phyloP scores from a whole-genome alignment of 2,888 invertebrate genomes.

The Hypena proboscidalis region DNA sequence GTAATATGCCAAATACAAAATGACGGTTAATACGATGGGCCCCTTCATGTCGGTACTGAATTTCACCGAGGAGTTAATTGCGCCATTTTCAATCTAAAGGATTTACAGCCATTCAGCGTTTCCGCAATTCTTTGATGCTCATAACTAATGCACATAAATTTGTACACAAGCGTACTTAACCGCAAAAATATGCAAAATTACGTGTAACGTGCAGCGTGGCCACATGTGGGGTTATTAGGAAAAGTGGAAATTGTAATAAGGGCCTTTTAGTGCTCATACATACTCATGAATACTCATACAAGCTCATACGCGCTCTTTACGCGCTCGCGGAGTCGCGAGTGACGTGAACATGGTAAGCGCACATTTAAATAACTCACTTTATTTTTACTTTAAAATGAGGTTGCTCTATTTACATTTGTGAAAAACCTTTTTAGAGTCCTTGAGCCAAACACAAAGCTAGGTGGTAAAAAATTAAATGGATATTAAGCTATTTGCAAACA shows the following conservation, averaged over 20 bases:
- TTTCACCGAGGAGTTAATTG: slow-evolving; percentile 30
- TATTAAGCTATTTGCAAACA: too few species aligned
- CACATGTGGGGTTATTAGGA: slow-evolving; percentile 63
- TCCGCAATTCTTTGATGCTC: slow-evolving; percentile 55
- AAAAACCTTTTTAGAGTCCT: too few species aligned
- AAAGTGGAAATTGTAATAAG: slow-evolving; percentile 67
- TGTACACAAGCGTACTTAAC: slow-evolving; percentile 61
- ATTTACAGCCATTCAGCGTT: slow-evolving; percentile 49
- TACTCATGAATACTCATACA: too few species aligned
- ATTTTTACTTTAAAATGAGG: not conserved
- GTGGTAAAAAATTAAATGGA: too few species aligned
- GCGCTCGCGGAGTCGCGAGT: too few species aligned
- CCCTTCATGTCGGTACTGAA: slow-evolving; percentile 10
- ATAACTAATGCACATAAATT: slow-evolving; percentile 74
- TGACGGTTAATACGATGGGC: not conserved
- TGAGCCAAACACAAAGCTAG: too few species aligned
- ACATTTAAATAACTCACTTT: slow-evolving; percentile 1
- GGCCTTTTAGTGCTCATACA: slow-evolving; percentile 43
- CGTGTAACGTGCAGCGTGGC: slow-evolving; percentile 57
- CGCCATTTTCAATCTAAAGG: slow-evolving; percentile 39
- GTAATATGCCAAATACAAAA: not conserved
- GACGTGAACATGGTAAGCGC: slow-evolving; percentile 1
- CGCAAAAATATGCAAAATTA: slow-evolving; percentile 69
- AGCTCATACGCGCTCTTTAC: too few species aligned
- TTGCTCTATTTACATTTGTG: too few species aligned